A percentile compares a stretch with the other conserved stretches of the same genome.
Conservation (phyloP, 2,888 invertebrate genomes). For the Caradrina kadenii region DNA sequence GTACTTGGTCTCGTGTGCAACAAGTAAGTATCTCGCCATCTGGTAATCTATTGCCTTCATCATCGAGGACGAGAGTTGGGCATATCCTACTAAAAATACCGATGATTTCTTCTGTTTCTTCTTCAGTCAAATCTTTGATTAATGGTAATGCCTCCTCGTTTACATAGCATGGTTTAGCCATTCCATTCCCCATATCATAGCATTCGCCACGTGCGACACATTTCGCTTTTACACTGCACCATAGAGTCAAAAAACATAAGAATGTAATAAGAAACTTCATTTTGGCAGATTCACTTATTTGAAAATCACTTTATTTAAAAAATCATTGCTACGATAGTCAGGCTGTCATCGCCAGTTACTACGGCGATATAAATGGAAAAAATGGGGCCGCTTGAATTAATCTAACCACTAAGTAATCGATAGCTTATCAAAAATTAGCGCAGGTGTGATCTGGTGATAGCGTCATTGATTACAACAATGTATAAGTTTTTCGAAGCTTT, state of each 20-base stretch:
- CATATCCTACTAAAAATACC: constrained; percentile 90
- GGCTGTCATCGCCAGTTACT: constrained; percentile 19
- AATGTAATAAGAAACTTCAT: constrained; percentile 69
- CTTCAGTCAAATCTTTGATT: constrained; percentile 72
- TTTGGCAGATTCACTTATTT: constrained; percentile 43
- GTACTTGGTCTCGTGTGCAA: constrained; percentile 90
- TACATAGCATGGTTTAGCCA: constrained; percentile 74
- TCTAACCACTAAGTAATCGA: constrained; percentile 69
- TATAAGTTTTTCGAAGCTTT: constrained; percentile 39
- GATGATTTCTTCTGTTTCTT: constrained; percentile 76
- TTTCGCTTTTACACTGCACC: constrained; percentile 70
- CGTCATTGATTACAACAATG: constrained; percentile 55
- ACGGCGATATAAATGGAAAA: constrained; percentile 60
- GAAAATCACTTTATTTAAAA: constrained; percentile 25
- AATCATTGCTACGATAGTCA: constrained; percentile 40
- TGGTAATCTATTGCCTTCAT: constrained; percentile 75
- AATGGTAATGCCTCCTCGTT: constrained; percentile 70
- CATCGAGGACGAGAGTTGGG: constrained; percentile 89
- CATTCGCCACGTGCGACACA: constrained; percentile 82
- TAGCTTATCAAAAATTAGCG: constrained; percentile 79
- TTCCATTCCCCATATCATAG: constrained; percentile 66
- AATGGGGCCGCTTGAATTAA: constrained; percentile 56
- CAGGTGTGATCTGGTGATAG: constrained; percentile 79
- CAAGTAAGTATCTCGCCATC: constrained; percentile 89
- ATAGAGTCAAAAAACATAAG: constrained; percentile 69